Percentiles rank a stretch among this genome's conserved stretches.
Evolutionary conservation across 2,888 invertebrate genomes (phyloP).

Genomic region (Coleophora deauratella): DNA sequence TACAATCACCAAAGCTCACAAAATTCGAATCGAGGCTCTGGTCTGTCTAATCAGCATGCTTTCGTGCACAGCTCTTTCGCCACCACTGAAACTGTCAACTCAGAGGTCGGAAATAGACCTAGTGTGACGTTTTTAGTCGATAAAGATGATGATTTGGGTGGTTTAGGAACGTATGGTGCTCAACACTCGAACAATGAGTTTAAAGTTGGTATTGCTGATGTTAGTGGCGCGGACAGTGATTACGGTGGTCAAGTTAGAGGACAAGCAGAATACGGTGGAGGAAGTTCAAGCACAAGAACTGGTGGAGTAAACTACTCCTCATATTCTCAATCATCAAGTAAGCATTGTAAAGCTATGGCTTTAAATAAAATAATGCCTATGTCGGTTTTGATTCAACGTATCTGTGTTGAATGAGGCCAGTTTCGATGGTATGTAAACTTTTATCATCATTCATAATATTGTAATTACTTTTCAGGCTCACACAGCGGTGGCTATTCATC

Average conservation of each 20-base stretch:
- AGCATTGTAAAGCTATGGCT: too few species aligned
- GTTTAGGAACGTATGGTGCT: slow-evolving; percentile 53
- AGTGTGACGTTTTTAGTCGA: slow-evolving; percentile 54
- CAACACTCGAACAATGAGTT: slow-evolving; percentile 56
- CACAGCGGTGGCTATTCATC: slow-evolving; percentile 35
- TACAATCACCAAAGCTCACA: slow-evolving; percentile 17
- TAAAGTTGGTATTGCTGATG: slow-evolving; percentile 54
- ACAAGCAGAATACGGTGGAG: slow-evolving; percentile 17
- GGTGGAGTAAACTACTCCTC: slow-evolving; percentile 44
- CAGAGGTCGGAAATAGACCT: slow-evolving; percentile 50
- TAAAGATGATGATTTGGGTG: slow-evolving; percentile 54
- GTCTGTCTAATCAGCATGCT: slow-evolving; percentile 25
- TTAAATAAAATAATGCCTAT: too few species aligned
- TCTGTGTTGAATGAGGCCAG: too few species aligned
- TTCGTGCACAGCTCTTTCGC: slow-evolving; percentile 59
- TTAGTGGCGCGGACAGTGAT: slow-evolving; percentile 29
- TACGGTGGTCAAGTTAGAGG: slow-evolving; percentile 19
- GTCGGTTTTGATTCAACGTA: too few species aligned
- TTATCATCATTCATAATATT: neutral
- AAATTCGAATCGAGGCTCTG: neutral
- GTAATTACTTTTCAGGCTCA: slow-evolving; percentile 9
- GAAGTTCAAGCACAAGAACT: slow-evolving; percentile 14
- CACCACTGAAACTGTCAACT: slow-evolving; percentile 64
- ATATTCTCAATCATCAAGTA: slow-evolving; percentile 35
- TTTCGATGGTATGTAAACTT: too few species aligned